Evolutionary conservation across 2,113 vertebrate species (phyloP), one percentile per base, ranked within the genome.

Genomic region (Pterocles orientalis): DNA sequence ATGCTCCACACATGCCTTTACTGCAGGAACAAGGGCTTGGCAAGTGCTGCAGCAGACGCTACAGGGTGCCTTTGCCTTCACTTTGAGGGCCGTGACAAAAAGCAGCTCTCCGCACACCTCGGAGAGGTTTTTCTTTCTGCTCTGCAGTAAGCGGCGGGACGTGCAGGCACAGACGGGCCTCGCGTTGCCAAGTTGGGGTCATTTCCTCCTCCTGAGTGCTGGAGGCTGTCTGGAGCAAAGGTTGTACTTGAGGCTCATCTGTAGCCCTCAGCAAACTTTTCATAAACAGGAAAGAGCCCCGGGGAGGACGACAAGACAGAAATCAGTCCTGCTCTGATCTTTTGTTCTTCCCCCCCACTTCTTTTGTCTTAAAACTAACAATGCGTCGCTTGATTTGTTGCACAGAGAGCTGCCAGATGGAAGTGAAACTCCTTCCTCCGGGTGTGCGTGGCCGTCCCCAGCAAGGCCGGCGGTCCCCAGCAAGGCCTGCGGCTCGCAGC

Each of bases 271-370:
- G 90, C 76, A 83, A 84, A 76, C 43, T 68, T 84, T 64, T 91
- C 92, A 92, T 73, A 90, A 95, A 94, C 93, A 95, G 87, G 88
- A 96, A 96, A 90, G 79, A 71, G 62, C 82, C 43, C 2, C 0
- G 7, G 68, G 58, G 54, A 86, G 79, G 68, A 53, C 0, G 0
- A 77, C 36, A 60, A 57, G 53, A 17, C 31, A 64, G 84, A 92
- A 88, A 83, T 78, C 68, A 75, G 29, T 16, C 83, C 64, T 1
- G 3, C 51, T 95, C 85, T 78, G 88, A 86, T 88, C 90, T 93
- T 96, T 94, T 78, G 88, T 88, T 94, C 90, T 90, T 77, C 50
- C 17, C 23, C 58, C 72, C 71, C 41, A 41, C 41, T 50, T 39
- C 20, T 88, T 95, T 92, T 86, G 90, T 76, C 82, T 96, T 77